phyloP scores from a whole-genome alignment of 2,797 vertebrate species.

The Sebastes variabilis region DNA sequence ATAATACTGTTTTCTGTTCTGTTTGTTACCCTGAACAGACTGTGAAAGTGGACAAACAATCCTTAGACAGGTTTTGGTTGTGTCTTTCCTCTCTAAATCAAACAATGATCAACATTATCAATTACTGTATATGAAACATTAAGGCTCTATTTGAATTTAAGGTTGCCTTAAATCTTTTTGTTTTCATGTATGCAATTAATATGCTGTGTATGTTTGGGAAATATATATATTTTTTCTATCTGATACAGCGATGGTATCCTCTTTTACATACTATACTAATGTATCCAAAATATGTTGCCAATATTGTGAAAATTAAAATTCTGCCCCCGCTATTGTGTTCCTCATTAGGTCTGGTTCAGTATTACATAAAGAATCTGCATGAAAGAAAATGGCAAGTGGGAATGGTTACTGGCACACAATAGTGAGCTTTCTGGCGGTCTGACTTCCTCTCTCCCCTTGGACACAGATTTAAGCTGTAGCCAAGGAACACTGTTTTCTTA shows the following conservation, averaged over 20 bases:
- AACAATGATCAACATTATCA: not conserved
- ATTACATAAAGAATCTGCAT: not conserved
- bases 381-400: not conserved
- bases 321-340: not conserved
- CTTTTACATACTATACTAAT: not conserved
- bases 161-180: not conserved
- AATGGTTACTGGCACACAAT: not conserved
- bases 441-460: not conserved
- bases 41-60: constrained; percentile 12
- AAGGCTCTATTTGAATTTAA: not conserved
- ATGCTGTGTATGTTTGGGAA: not conserved
- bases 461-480: not conserved
- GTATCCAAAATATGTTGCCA: not conserved
- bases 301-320: not conserved
- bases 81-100: constrained; percentile 5
- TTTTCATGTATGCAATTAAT: not conserved
- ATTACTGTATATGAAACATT: not conserved
- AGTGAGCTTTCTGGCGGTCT: not conserved
- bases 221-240: not conserved
- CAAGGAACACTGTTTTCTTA: constrained; percentile 1
- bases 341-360: not conserved
- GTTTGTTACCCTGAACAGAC: constrained; percentile 28
- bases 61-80: constrained; percentile 21
- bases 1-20: constrained; percentile 55
- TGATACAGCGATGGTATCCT: not conserved